These are phyloP conservation scores for Oryzaephilus surinamensis DNA, from an alignment of 1,140 invertebrate genomes.

Conservation along the genomic window DNA sequence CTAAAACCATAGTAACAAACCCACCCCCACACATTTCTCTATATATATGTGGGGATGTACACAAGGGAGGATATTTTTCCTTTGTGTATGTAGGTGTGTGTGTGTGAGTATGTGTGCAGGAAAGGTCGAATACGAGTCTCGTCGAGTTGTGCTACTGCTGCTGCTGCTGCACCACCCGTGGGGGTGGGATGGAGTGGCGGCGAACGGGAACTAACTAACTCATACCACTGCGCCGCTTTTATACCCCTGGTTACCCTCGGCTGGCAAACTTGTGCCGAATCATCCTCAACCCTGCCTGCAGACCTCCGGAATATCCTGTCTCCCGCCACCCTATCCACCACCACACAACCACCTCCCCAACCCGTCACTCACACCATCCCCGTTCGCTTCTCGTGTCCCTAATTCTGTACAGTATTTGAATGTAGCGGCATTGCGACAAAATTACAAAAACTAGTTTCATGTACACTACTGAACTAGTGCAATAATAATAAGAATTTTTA, in stretches of 20 bases:
- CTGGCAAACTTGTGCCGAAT: slow-evolving; percentile 29
- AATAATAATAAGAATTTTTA: too few relatives aligned
- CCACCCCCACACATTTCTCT: not conserved
- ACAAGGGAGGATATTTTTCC: slow-evolving; percentile 9
- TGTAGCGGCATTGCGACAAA: slow-evolving; percentile 11
- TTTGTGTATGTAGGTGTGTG: slow-evolving; percentile 11
- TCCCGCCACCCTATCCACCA: too few relatives aligned
- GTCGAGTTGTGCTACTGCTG: slow-evolving; percentile 2
- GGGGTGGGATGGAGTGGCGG: slow-evolving; percentile 1
- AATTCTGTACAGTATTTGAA: slow-evolving; percentile 7
- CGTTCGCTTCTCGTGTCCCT: slow-evolving; percentile 12
- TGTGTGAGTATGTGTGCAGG: too few relatives aligned
- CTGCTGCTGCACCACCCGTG: slow-evolving; percentile 5
- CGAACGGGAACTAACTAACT: slow-evolving; percentile 5
- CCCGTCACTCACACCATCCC: slow-evolving; percentile 6
- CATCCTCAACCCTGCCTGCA: slow-evolving; percentile 31
- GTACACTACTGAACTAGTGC: too few relatives aligned
- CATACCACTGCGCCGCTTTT: slow-evolving; percentile 7
- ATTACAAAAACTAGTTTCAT: too few relatives aligned
- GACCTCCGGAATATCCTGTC: slow-evolving; percentile 28
- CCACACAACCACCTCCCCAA: slow-evolving; percentile 6
- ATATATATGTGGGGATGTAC: slow-evolving; percentile 4
- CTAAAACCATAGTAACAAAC: slow-evolving; percentile 17
- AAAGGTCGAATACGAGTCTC: slow-evolving; percentile 9
- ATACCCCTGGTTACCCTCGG: slow-evolving; percentile 15